Evolutionary conservation across 2,888 invertebrate species (phyloP).

Genomic region (Augochlorella aurata): DNA sequence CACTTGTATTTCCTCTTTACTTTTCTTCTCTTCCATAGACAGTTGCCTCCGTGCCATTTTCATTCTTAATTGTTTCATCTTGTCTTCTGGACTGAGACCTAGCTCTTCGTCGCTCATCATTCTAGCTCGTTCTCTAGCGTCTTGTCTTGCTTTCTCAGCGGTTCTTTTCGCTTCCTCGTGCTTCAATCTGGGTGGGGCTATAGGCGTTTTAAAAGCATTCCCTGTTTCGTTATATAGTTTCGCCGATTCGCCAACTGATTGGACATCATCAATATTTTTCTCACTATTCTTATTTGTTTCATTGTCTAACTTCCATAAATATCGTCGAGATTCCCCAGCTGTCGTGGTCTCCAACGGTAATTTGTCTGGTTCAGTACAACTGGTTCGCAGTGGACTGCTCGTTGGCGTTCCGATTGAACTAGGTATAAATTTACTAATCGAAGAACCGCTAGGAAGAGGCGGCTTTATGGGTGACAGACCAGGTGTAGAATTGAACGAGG

Average conservation of each 20-base stretch:
- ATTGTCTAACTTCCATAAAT: conserved; percentile 68
- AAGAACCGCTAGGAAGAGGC: conserved; percentile 10
- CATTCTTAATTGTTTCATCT: conserved; percentile 84
- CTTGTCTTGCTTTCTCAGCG: conserved; percentile 85
- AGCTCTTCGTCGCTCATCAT: conserved; percentile 89
- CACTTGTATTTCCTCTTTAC: conserved; percentile 65
- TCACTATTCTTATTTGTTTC: background rate
- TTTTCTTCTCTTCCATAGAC: conserved; percentile 74
- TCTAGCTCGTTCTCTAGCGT: conserved; percentile 86
- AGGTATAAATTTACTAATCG: conserved; percentile 66
- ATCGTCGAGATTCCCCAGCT: conserved; percentile 1
- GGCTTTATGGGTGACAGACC: conserved; percentile 59
- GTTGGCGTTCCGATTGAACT: conserved; percentile 70
- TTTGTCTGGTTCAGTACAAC: conserved; percentile 70
- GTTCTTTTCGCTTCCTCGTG: conserved; percentile 83
- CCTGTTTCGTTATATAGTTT: conserved; percentile 21
- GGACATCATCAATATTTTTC: background rate
- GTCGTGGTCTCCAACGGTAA: conserved; percentile 59
- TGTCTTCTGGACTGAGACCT: conserved; percentile 88
- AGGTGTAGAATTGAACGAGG: conserved; percentile 78
- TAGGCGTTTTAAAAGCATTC: conserved; percentile 82
- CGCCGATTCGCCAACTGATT: background rate
- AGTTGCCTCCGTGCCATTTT: conserved; percentile 79
- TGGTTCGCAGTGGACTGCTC: conserved; percentile 70
- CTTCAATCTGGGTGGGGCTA: conserved; percentile 83